Evolutionary conservation across 2,113 vertebrate genomes (phyloP), one percentile per base, ranked within the genome.

Genomic region (Pionites leucogaster): DNA sequence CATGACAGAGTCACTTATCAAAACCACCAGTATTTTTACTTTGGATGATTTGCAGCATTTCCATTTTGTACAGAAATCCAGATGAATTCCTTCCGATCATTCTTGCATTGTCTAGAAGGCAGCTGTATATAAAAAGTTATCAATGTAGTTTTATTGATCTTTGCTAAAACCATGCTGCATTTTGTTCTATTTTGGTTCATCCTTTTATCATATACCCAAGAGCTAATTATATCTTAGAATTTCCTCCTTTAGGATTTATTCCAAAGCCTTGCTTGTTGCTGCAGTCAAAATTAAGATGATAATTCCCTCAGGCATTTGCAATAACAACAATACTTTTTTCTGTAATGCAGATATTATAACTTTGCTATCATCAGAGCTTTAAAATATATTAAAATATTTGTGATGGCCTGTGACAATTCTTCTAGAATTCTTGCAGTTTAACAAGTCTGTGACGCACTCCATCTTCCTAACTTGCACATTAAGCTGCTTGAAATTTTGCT

Each of bases 401-500:
- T 77, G 47, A 69, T 44, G 22, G 68, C 10, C 20, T 81, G 16
- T 37, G 80, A 69, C 22, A 86, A 25, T 39, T 23, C 28, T 80
- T 69, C 90, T 31, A 67, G 50, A 79, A 82, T 74, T 86, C 46
- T 55, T 78, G 13, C n/a, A 91, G 69, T 84, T 84, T 92, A 69
- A 7, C 41, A 88, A 80, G 23, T 50, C 39, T 88, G 33, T 79
- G 47, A 80, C 64, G 33, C 16, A 76, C 9, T 86, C 49, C 17
- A 8, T 47, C 68, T 86, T 33, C 18, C 78, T 55, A 60, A 71
- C 35, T 37, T 33, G 15, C 75, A 35, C 62, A 85, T 78, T 70
- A 93, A 87, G 23, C 31, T 84, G 17, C 39, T 71, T 79, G 49
- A 90, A 87, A 88, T 93, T 88, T 88, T 93, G 62, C 57, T 82